A percentile compares a stretch with the other conserved stretches of the same genome.
Conservation (phyloP, 2,797 vertebrate species). For the Podargus strigoides region DNA sequence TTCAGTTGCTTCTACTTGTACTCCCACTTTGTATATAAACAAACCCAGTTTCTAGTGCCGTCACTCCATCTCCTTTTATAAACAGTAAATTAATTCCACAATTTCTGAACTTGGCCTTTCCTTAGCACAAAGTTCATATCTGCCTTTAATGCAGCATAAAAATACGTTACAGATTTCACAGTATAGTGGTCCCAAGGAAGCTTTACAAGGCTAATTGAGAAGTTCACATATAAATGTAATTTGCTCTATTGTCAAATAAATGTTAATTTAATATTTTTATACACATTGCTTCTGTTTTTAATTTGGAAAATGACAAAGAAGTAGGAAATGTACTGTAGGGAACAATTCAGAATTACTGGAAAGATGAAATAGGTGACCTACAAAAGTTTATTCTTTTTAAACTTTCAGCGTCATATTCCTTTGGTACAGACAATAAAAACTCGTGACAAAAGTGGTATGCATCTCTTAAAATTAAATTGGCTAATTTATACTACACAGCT, state of each 20-base stretch:
- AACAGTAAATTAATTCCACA: neutral
- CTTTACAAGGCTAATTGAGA: constrained; percentile 61
- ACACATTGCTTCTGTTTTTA: constrained; percentile 59
- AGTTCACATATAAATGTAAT: constrained; percentile 62
- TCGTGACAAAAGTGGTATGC: constrained; percentile 1
- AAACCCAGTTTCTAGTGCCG: neutral
- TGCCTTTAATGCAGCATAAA: neutral
- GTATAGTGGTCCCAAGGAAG: constrained; percentile 34
- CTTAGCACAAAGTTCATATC: neutral
- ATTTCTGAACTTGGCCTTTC: neutral
- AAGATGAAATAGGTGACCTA: constrained; percentile 38
- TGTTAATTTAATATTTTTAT: constrained; percentile 68
- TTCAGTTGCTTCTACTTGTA: neutral
- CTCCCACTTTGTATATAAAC: neutral
- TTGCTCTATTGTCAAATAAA: constrained; percentile 67
- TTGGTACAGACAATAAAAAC: constrained; percentile 10
- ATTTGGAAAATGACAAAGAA: constrained; percentile 61
- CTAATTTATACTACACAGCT: neutral
- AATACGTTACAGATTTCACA: constrained; percentile 11
- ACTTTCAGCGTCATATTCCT: neutral
- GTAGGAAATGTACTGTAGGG: neutral
- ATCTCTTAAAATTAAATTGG: constrained; percentile 7
- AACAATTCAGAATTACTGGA: neutral
- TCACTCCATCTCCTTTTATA: neutral
- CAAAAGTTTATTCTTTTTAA: constrained; percentile 29